These are phyloP conservation scores for Platypus cylindrus DNA, from an alignment of 2,888 invertebrate genomes.

Conservation along the genomic window DNA sequence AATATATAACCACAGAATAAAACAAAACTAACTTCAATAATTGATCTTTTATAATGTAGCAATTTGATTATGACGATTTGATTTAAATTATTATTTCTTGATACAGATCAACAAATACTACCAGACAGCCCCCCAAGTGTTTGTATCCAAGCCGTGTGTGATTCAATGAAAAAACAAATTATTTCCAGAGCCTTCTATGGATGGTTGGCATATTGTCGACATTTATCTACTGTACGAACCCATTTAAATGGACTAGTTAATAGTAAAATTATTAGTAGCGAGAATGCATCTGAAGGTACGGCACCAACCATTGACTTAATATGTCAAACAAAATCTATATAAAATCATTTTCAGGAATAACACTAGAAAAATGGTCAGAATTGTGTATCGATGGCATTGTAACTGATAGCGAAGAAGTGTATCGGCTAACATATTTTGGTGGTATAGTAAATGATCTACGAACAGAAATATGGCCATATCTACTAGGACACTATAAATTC, in stretches of 20 bases:
- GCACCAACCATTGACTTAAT: too few species aligned
- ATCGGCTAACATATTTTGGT: constrained; percentile 74
- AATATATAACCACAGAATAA: too few species aligned
- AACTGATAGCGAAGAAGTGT: constrained; percentile 57
- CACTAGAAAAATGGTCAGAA: constrained; percentile 59
- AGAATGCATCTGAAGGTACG: constrained; percentile 43
- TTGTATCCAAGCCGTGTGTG: constrained; percentile 57
- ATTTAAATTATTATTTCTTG: not conserved
- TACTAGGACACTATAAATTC: constrained; percentile 75
- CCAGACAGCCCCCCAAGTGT: constrained; percentile 34
- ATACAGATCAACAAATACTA: constrained; percentile 28
- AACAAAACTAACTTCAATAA: too few species aligned
- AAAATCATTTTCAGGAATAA: constrained; percentile 41
- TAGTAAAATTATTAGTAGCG: constrained; percentile 54
- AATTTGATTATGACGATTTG: too few species aligned
- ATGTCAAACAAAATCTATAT: not conserved
- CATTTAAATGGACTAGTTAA: constrained; percentile 84
- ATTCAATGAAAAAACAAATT: constrained; percentile 89
- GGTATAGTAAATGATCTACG: constrained; percentile 71
- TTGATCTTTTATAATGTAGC: too few species aligned
- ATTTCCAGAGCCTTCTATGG: constrained; percentile 93
- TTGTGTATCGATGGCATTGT: constrained; percentile 52
- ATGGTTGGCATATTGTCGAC: constrained; percentile 89
- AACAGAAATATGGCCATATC: constrained; percentile 77
- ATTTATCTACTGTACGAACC: constrained; percentile 81